Evolutionary conservation across 2,113 vertebrate genomes (phyloP).

Genomic region (Saccopteryx leptura): DNA sequence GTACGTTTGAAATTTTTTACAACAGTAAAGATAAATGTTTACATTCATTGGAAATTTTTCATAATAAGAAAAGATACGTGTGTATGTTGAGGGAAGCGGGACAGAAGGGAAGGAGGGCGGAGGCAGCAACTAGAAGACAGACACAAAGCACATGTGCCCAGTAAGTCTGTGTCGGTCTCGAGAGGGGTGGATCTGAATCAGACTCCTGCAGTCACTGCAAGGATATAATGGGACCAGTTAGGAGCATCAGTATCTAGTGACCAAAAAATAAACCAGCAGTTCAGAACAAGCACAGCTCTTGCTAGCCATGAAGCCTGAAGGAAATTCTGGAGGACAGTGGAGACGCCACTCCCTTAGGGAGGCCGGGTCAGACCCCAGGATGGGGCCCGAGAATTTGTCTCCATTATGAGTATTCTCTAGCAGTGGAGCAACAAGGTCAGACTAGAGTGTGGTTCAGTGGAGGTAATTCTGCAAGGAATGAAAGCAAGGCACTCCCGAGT

Average conservation of each 20-base stretch:
- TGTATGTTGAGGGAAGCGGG: background rate
- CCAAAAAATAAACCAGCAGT: background rate
- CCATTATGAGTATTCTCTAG: background rate
- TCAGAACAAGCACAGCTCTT: background rate
- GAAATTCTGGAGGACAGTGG: accelerated
- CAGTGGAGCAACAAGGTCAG: background rate
- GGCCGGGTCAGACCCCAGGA: background rate
- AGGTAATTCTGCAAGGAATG: background rate
- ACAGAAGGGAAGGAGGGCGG: background rate
- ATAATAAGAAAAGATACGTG: background rate
- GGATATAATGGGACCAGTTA: background rate
- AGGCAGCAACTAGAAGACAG: background rate
- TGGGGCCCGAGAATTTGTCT: background rate
- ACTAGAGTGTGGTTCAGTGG: background rate
- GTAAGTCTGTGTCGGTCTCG: background rate
- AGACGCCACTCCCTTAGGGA: background rate
- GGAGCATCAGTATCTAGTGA: background rate
- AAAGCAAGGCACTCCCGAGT: background rate
- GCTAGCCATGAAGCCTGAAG: background rate
- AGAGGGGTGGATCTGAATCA: background rate
- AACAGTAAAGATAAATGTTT: background rate
- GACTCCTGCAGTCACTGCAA: background rate
- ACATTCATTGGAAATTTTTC: background rate
- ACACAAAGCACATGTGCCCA: background rate
- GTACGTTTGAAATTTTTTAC: background rate